Percentiles rank a stretch among this genome's conserved stretches.
Conservation (phyloP, 2,888 invertebrate species). For the Oxyscelio sp. region DNA sequence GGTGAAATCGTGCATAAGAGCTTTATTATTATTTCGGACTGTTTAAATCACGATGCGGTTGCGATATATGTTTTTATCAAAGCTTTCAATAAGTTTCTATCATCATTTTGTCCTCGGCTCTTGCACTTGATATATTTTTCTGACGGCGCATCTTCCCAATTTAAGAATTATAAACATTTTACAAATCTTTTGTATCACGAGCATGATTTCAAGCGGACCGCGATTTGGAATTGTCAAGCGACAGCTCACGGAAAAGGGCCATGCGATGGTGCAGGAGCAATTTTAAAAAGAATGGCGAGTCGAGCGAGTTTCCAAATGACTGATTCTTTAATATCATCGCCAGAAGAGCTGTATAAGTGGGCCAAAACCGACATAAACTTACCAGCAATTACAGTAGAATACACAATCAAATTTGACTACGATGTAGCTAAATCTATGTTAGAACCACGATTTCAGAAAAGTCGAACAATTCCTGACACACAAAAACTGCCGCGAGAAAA, state of each 20-base stretch:
- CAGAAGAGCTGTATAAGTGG: too few species aligned
- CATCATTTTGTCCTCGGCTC: slow-evolving; percentile 6
- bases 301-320: too few species aligned
- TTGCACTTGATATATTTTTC: too few species aligned
- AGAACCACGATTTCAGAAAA: too few species aligned
- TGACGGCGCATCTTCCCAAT: slow-evolving; percentile 47
- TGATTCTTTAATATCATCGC: too few species aligned
- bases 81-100: slow-evolving; percentile 38
- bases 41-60: slow-evolving; percentile 19
- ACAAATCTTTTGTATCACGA: slow-evolving; percentile 34
- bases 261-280: slow-evolving; percentile 50
- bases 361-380: too few species aligned
- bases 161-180: slow-evolving; percentile 52
- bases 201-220: slow-evolving; percentile 38
- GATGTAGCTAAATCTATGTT: too few species aligned
- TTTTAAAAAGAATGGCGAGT: slow-evolving; percentile 38
- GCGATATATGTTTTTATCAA: slow-evolving; percentile 20
- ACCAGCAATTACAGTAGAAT: too few species aligned
- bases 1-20: not conserved
- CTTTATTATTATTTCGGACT: not conserved
- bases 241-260: slow-evolving; percentile 54
- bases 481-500: too few species aligned
- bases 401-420: too few species aligned
- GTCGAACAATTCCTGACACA: too few species aligned
- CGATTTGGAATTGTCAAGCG: not conserved